phyloP scores from a whole-genome alignment of 2,888 invertebrate species.

The Scaeva pyrastri region DNA sequence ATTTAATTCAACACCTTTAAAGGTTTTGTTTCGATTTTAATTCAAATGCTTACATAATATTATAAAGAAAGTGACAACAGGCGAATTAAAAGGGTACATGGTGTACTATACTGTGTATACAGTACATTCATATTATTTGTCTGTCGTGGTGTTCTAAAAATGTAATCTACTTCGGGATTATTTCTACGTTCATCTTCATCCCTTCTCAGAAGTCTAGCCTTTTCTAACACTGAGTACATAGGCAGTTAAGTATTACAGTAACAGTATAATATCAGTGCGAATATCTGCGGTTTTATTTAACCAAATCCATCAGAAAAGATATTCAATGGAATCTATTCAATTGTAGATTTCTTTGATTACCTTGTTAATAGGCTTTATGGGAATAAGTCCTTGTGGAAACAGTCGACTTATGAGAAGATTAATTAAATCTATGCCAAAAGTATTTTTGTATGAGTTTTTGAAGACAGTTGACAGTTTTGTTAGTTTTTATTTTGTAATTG shows the following conservation, averaged over 20 bases:
- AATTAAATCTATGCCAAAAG: slow-evolving; percentile 54
- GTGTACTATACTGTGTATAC: no score
- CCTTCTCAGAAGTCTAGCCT: slow-evolving; percentile 43
- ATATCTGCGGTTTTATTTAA: slow-evolving; percentile 69
- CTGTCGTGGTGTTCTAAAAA: slow-evolving; percentile 8
- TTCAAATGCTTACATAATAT: slow-evolving; percentile 23
- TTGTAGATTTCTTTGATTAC: slow-evolving; percentile 46
- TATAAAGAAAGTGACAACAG: slow-evolving; percentile 28
- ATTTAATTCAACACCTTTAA: slow-evolving; percentile 34
- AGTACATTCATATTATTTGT: no score
- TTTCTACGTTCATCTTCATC: slow-evolving; percentile 45
- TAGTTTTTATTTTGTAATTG: background rate
- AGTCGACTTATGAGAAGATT: slow-evolving; percentile 62
- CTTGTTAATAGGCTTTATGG: slow-evolving; percentile 65
- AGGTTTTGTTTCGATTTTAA: slow-evolving; percentile 53
- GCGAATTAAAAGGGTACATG: slow-evolving; percentile 44
- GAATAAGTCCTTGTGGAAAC: slow-evolving; percentile 46
- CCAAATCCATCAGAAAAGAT: slow-evolving; percentile 43
- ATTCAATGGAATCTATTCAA: slow-evolving; percentile 58
- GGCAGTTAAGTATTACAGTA: no score
- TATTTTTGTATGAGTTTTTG: background rate
- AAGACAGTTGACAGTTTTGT: slow-evolving; percentile 20
- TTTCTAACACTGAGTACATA: slow-evolving; percentile 6
- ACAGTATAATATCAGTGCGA: slow-evolving; percentile 41
- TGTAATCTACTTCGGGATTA: slow-evolving; percentile 57